Base-by-base conservation (phyloP, 2,888 invertebrate genomes). In the Frankliniella intonsa region DNA sequence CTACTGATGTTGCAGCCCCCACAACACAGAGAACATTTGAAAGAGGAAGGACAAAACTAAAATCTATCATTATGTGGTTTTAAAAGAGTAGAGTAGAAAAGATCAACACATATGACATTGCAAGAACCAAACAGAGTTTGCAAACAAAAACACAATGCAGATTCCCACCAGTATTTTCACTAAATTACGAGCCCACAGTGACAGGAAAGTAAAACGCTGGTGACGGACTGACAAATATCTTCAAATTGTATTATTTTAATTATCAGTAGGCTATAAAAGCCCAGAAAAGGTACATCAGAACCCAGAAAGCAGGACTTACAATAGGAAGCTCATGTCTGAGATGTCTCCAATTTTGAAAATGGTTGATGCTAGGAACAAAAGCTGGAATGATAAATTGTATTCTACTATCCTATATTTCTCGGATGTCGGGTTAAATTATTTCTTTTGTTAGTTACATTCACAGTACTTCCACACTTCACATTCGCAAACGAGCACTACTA, bases 251-350 rank as follows among this genome's bases (percentile, higher is more conserved):
- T 22, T 12, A 76, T 76, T 25, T 25, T 1, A 8, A 76, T 22
- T 25, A 76, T 12, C 22, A 76, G 69, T 76, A 25, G 69, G 69
- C 25, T 76, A 76, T 76, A 25, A 22, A 25, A 25, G 62, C n/a
- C 1, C 25, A 9, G 25, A 22, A 76, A 76, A 25, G 69, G 69
- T 76, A 25, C 25, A 3, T 11, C 11, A 76, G 69, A 25, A 22
- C 25, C 22, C 69, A 25, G 25, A 22, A 25, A 9, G 22, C 12
- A 25, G 8, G 22, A 76, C 69, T 76, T 25, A 76, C 69, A 76
- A 76, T 76, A 76, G 69, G 69, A 76, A 76, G 69, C 69, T 76
- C 69, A 76, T 76, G 22, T 76, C 69, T 12, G 69, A 76, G 69
- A 76, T 10, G 69, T 76, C 25, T 22, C 69, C 69, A 76, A 76